A percentile compares a stretch with the other conserved stretches of the same genome.
Evolutionary conservation across 2,888 invertebrate species (phyloP).

Genomic region (Drosophila testacea): DNA sequence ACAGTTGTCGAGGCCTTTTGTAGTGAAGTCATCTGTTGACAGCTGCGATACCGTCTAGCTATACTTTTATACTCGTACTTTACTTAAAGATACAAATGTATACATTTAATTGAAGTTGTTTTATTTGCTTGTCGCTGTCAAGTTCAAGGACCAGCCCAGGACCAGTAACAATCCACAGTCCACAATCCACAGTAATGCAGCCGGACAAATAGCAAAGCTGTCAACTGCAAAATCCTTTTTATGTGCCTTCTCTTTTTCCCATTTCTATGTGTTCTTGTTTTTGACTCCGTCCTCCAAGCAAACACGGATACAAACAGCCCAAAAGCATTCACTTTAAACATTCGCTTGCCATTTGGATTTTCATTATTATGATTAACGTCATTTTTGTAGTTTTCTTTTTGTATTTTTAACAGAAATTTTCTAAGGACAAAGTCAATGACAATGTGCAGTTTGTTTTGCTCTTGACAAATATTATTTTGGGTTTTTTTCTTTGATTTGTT

Average conservation of each 20-base stretch:
- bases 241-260: background rate
- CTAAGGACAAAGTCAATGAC: slow-evolving; percentile 65
- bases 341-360: slow-evolving; percentile 37
- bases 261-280: slow-evolving; percentile 42
- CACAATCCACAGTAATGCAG: slow-evolving; percentile 13
- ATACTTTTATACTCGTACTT: background rate
- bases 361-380: slow-evolving; percentile 34
- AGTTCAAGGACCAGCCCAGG: slow-evolving; percentile 60
- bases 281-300: background rate
- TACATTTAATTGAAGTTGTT: slow-evolving; percentile 18
- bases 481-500: slow-evolving; percentile 20
- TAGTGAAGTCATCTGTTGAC: slow-evolving; percentile 32
- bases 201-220: slow-evolving; percentile 20
- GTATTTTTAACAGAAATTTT: slow-evolving; percentile 28
- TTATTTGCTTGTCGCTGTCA: slow-evolving; percentile 33
- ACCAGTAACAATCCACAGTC: background rate
- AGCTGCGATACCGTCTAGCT: slow-evolving; percentile 4
- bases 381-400: slow-evolving; percentile 16
- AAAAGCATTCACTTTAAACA: slow-evolving; percentile 27
- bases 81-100: slow-evolving; percentile 4
- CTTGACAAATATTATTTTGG: slow-evolving; percentile 35
- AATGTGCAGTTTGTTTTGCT: slow-evolving; percentile 41
- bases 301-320: background rate
- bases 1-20: slow-evolving; percentile 28
- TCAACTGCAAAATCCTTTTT: slow-evolving; percentile 38